A percentile compares a stretch with the other conserved stretches of the same genome.
These are phyloP conservation scores for Dermatemys mawii DNA, from an alignment of 2,113 vertebrate genomes.

Conservation along the genomic window DNA sequence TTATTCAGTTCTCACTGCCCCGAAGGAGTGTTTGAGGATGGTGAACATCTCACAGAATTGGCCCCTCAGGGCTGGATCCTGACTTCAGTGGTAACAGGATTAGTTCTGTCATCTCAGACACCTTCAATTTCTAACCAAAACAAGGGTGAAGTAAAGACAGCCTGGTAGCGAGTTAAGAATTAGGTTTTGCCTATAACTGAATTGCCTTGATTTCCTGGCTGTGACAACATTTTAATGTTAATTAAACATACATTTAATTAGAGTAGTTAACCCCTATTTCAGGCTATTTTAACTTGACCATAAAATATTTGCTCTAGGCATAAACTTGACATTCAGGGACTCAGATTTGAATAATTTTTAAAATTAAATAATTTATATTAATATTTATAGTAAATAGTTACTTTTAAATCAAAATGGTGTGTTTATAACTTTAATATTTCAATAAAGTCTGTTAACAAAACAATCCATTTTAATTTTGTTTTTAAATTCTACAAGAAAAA, in stretches of 20 bases:
- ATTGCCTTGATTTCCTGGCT: background rate
- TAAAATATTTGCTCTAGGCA: background rate
- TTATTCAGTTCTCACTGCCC: background rate
- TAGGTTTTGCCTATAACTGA: background rate
- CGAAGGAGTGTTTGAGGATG: background rate
- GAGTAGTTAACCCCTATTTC: background rate
- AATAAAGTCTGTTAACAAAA: background rate
- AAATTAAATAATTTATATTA: background rate
- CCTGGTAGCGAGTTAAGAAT: background rate
- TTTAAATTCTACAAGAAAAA: accelerated
- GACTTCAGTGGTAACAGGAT: background rate
- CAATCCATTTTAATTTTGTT: background rate
- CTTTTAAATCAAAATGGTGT: background rate
- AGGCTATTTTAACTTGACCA: background rate
- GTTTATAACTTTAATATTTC: background rate
- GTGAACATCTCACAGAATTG: background rate
- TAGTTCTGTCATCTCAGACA: background rate
- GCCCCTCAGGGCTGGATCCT: background rate
- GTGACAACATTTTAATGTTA: background rate
- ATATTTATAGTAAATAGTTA: background rate
- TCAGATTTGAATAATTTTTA: background rate
- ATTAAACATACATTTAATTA: background rate
- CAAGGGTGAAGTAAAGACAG: background rate
- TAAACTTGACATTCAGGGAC: background rate
- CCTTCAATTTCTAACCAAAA: background rate